Evolutionary conservation across 1,140 invertebrate species (phyloP).

Genomic region (Octopus sinensis): DNA sequence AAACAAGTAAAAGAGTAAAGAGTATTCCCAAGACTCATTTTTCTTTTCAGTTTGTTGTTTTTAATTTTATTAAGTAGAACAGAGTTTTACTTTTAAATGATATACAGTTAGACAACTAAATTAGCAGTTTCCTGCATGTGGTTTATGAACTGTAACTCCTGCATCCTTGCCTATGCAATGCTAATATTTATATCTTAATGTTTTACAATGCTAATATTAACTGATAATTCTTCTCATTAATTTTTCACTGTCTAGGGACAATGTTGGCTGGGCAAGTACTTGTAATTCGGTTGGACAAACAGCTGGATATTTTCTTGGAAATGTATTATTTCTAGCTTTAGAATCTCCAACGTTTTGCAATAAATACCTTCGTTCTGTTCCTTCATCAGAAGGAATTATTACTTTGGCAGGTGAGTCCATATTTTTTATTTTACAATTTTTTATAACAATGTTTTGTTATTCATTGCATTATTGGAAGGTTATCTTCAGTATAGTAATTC

Average conservation of each 20-base stretch:
- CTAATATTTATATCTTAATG: too few species aligned
- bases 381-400: slow-evolving; percentile 73
- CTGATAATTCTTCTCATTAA: background rate
- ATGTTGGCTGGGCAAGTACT: slow-evolving; percentile 98
- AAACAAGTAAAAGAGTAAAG: too few species aligned
- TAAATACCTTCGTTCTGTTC: slow-evolving; percentile 76
- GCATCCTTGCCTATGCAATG: too few species aligned
- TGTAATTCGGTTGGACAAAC: slow-evolving; percentile 99
- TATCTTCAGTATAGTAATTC: too few species aligned
- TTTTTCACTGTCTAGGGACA: slow-evolving; percentile 64
- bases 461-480: too few species aligned
- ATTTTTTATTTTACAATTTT: background rate
- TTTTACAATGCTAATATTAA: too few species aligned
- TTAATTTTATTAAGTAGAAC: too few species aligned
- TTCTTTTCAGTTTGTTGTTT: too few species aligned
- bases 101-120: background rate
- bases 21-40: too few species aligned
- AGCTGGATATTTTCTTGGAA: slow-evolving; percentile 94
- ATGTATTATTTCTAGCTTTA: slow-evolving; percentile 94
- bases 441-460: background rate
- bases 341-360: slow-evolving; percentile 97
- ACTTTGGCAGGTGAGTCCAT: slow-evolving; percentile 72
- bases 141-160: background rate
- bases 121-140: background rate
- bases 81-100: too few species aligned